These are phyloP conservation scores for Catostomus latipinnis DNA, from an alignment of 2,797 vertebrate species.

Conservation along the genomic window DNA sequence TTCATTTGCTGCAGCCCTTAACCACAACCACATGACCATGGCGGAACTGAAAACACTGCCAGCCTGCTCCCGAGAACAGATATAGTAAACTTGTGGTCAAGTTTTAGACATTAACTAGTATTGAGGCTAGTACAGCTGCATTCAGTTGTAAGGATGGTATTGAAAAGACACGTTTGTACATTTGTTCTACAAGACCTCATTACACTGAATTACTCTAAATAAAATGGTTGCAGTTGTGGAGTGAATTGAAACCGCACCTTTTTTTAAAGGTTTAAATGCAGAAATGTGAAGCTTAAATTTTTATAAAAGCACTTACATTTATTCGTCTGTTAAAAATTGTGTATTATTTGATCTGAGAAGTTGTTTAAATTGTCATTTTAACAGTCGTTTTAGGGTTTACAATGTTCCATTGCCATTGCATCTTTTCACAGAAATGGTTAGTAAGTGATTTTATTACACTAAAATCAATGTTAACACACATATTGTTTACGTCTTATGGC, in stretches of 20 bases:
- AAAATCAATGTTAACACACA: no score
- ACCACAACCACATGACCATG: slow-evolving; percentile 46
- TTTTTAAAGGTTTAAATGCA: not conserved
- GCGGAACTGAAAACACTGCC: slow-evolving; percentile 33
- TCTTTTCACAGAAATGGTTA: no score
- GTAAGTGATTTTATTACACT: no score
- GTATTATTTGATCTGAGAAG: no score
- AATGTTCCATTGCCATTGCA: no score
- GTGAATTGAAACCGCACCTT: not conserved
- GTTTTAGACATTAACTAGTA: slow-evolving; percentile 11
- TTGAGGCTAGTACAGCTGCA: slow-evolving; percentile 4
- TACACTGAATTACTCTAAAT: slow-evolving; percentile 22
- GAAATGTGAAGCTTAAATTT: no score
- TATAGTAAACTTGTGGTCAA: slow-evolving; percentile 20
- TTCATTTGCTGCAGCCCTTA: slow-evolving; percentile 8
- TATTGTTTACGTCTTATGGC: no score
- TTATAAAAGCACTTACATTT: no score
- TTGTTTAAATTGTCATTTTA: no score
- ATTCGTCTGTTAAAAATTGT: no score
- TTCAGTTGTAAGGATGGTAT: not conserved
- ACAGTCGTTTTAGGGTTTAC: no score
- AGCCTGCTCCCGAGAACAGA: not conserved
- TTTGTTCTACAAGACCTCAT: slow-evolving; percentile 5
- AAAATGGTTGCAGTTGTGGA: slow-evolving; percentile 3
- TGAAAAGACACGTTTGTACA: slow-evolving; percentile 11